Conservation (phyloP, 2,888 invertebrate species). For the Tenthredo notha region DNA sequence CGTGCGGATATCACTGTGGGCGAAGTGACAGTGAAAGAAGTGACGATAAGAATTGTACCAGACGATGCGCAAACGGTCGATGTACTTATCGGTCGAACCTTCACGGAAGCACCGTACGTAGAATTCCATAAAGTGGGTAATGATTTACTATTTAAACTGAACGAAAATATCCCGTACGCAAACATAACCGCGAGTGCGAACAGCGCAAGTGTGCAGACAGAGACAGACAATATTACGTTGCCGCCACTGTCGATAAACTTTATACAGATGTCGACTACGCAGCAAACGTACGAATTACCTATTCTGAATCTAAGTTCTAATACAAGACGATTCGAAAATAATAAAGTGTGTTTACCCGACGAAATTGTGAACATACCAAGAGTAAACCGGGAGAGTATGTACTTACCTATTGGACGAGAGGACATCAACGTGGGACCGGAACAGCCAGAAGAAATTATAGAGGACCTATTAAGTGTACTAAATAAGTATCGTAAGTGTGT, state of each 20-base stretch:
- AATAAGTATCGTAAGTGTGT: constrained; percentile 55
- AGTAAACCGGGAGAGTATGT: background rate
- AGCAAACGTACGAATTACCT: background rate
- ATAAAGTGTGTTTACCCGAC: background rate
- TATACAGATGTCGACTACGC: background rate
- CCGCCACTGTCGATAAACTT: constrained; percentile 54
- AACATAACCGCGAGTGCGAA: background rate
- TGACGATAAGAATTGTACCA: constrained; percentile 61
- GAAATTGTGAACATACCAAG: background rate
- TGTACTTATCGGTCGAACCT: constrained; percentile 62
- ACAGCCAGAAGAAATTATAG: background rate
- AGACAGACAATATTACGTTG: background rate
- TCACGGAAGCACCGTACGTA: constrained; percentile 59
- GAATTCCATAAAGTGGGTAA: constrained; percentile 59
- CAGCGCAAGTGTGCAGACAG: background rate
- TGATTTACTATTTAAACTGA: background rate
- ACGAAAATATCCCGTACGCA: background rate
- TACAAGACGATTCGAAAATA: background rate
- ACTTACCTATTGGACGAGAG: background rate
- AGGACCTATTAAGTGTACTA: constrained; percentile 31
- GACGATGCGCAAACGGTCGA: constrained; percentile 61
- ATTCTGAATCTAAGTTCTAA: background rate
- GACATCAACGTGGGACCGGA: constrained; percentile 13
- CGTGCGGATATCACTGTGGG: background rate
- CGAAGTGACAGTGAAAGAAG: constrained; percentile 6